Conservation (phyloP, 35 echinoderm and acorn worm genomes). For the Ptychodera flava region DNA sequence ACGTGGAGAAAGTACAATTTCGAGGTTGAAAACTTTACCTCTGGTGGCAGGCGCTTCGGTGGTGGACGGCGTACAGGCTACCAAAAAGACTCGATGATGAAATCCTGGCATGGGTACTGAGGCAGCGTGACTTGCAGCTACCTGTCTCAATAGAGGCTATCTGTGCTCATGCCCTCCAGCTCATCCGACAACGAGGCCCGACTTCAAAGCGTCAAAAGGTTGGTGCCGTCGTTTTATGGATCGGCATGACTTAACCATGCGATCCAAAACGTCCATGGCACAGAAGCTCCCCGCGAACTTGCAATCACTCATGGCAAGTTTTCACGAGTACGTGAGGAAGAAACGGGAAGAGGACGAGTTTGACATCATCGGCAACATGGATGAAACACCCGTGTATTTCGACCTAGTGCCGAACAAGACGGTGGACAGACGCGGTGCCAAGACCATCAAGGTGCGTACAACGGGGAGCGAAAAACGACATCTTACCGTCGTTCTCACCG, state of each 20-base stretch:
- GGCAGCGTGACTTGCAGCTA: too few species aligned
- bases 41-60: too few species aligned
- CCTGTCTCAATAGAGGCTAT: too few species aligned
- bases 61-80: too few species aligned
- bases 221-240: not conserved
- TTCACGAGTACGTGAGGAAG: not conserved
- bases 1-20: too few species aligned
- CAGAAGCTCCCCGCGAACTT: not conserved
- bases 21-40: too few species aligned
- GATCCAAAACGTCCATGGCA: not conserved
- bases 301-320: not conserved
- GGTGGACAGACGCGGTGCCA: not conserved
- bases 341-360: not conserved
- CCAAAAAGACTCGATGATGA: too few species aligned
- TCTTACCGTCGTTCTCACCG: constrained; percentile 13
- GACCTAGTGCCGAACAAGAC: not conserved
- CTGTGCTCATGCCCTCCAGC: too few species aligned
- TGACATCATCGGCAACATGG: constrained; percentile 6
- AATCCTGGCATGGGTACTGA: too few species aligned
- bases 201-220: not conserved
- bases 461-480: constrained; percentile 11
- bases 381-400: constrained; percentile 3
- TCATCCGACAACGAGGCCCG: too few species aligned
- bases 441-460: not conserved
- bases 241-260: not conserved